phyloP scores from a whole-genome alignment of 2,888 invertebrate species.

The Eristalis tenax region DNA sequence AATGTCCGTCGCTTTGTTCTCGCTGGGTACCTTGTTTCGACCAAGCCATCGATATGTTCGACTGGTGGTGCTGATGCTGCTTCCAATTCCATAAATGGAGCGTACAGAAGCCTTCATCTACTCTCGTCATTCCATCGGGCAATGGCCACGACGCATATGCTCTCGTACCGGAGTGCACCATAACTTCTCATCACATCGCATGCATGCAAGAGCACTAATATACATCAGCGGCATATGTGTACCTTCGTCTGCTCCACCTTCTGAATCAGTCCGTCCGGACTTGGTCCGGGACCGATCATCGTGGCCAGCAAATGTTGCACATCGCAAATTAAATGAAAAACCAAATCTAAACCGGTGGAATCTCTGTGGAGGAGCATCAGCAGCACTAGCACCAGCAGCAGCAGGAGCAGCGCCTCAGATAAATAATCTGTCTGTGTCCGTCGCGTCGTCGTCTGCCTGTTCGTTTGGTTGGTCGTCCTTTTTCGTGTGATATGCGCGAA shows the following conservation, averaged over 20 bases:
- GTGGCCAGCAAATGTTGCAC: conserved; percentile 69
- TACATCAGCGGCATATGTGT: conserved; percentile 56
- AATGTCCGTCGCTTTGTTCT: conserved; percentile 70
- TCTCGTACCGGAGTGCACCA: conserved; percentile 50
- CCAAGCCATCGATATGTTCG: conserved; percentile 61
- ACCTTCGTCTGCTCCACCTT: conserved; percentile 52
- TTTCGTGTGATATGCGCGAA: conserved; percentile 31
- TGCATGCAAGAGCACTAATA: conserved; percentile 71
- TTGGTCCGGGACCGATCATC: conserved; percentile 57
- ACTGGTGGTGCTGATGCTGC: conserved; percentile 29
- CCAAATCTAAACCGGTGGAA: conserved; percentile 65
- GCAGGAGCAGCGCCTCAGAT: conserved; percentile 59
- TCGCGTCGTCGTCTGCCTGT: conserved; percentile 12
- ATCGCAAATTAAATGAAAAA: conserved; percentile 71
- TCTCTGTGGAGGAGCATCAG: conserved; percentile 28
- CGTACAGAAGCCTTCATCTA: conserved; percentile 69
- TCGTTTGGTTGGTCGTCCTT: conserved; percentile 18
- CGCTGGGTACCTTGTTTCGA: conserved; percentile 17
- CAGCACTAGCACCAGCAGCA: conserved; percentile 13
- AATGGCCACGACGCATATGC: conserved; percentile 28
- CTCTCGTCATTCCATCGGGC: conserved; percentile 54
- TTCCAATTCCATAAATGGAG: conserved; percentile 71
- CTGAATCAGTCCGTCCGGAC: conserved; percentile 4
- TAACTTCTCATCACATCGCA: conserved; percentile 71
- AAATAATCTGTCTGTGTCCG: conserved; percentile 68